These are phyloP conservation scores for Ciconia stormi DNA, from an alignment of 2,113 vertebrate species.

Conservation along the genomic window DNA sequence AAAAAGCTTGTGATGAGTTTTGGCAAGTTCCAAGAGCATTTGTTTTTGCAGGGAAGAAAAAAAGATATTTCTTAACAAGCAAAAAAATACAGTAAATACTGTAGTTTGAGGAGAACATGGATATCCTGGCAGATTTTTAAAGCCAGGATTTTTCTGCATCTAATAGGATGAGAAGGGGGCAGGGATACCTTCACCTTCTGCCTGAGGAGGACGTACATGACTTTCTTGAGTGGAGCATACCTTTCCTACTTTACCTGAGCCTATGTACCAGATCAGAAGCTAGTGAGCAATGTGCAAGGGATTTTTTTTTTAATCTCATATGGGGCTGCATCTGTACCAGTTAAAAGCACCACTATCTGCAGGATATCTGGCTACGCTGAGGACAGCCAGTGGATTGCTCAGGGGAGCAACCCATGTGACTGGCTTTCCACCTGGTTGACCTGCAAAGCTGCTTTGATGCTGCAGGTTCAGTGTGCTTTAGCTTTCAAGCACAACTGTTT, in stretches of 20 bases:
- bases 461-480: background rate
- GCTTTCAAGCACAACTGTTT: background rate
- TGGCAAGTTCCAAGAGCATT: background rate
- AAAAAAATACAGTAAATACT: background rate
- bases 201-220: background rate
- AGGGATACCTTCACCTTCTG: background rate
- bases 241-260: background rate
- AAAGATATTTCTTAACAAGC: background rate
- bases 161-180: background rate
- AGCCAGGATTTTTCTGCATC: background rate
- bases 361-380: background rate
- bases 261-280: background rate
- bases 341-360: background rate
- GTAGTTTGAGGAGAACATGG: background rate
- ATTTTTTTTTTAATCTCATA: background rate
- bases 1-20: background rate
- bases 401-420: background rate
- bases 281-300: background rate
- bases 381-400: background rate
- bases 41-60: background rate
- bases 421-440: background rate
- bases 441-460: background rate
- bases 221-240: background rate
- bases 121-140: background rate
- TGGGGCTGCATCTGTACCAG: background rate